Base-by-base conservation (phyloP, 2,113 vertebrate species). In the Erythrocercus mccallii region DNA sequence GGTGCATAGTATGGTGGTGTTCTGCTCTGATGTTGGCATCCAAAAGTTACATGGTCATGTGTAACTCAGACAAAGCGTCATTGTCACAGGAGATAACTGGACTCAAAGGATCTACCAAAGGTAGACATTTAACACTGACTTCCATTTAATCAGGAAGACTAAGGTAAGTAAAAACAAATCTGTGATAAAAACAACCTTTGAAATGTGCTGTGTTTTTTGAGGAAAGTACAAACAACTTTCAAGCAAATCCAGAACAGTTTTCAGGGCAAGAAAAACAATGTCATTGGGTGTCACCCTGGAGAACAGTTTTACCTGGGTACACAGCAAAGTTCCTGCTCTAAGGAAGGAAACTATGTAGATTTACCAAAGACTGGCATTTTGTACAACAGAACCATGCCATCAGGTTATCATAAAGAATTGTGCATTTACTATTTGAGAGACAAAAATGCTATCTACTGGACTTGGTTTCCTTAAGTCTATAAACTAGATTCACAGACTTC, bases 1-100 rank as follows among this genome's bases (percentile, higher is more conserved):
- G 22, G 15, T 71, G 35, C 44, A 51, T 60, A 42, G 10, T 14
- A 28, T 64, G 40, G 9, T 50, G 28, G 9, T 78, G 27, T 30
- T 81, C 72, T 83, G n/a, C 31, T 24, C 24, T 80, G 54, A 48
- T 42, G 50, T 51, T 48, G 33, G 18, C 31, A 92, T 66, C 23
- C 20, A n/a, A 12, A 77, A 61, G 31, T 71, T 82, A 60, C 40
- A 23, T 0, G 1, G 11, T 30, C 0, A 0, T 53, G 21, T 31
- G 13, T 51, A 53, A 64, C 31, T 77, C 47, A 78, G 47, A 61
- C 7, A 33, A 82, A 82, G 38, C 1, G 0, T 50, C 61, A 35
- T 31, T 37, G 42, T 73, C 58, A 62, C 17, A 58, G 47, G 58
- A 84, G 37, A 73, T 22, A 48, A 69, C 77, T 1, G 12, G 50